These are phyloP conservation scores for Empis livida DNA, from an alignment of 2,888 invertebrate species.

Conservation along the genomic window DNA sequence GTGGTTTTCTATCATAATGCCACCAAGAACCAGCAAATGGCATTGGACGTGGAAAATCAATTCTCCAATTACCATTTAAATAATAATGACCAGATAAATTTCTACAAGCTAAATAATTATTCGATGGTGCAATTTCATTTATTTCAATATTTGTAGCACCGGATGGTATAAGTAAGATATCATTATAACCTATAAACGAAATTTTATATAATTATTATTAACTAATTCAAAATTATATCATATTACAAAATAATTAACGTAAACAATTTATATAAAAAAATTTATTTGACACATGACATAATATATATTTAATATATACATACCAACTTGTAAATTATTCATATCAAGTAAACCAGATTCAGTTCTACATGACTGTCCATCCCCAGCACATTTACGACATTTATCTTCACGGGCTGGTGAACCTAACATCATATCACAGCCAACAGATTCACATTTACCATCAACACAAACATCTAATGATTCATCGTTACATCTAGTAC, in stretches of 20 bases:
- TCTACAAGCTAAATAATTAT: constrained; percentile 81
- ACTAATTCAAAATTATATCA: too few species aligned
- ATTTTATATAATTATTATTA: background rate
- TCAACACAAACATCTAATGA: constrained; percentile 86
- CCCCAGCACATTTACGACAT: constrained; percentile 86
- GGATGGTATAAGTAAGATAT: constrained; percentile 76
- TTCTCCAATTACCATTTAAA: constrained; percentile 88
- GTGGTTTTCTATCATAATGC: constrained; percentile 73
- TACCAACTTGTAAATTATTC: constrained; percentile 61
- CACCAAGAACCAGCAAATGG: constrained; percentile 74
- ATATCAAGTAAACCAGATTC: constrained; percentile 55
- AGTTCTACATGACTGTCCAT: constrained; percentile 77
- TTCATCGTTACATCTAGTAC: constrained; percentile 71
- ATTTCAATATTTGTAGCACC: constrained; percentile 86
- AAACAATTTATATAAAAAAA: background rate
- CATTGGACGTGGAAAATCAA: constrained; percentile 74
- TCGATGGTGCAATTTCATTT: constrained; percentile 64
- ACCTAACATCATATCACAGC: constrained; percentile 90
- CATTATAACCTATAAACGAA: constrained; percentile 65
- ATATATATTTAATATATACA: constrained; percentile 14
- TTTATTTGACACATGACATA: too few species aligned
- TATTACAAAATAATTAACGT: background rate
- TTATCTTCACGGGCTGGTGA: constrained; percentile 77
- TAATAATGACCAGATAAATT: constrained; percentile 74
- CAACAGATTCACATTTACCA: constrained; percentile 84